Base-by-base conservation (phyloP, 2,797 vertebrate species). In the Microhierax caerulescens region DNA sequence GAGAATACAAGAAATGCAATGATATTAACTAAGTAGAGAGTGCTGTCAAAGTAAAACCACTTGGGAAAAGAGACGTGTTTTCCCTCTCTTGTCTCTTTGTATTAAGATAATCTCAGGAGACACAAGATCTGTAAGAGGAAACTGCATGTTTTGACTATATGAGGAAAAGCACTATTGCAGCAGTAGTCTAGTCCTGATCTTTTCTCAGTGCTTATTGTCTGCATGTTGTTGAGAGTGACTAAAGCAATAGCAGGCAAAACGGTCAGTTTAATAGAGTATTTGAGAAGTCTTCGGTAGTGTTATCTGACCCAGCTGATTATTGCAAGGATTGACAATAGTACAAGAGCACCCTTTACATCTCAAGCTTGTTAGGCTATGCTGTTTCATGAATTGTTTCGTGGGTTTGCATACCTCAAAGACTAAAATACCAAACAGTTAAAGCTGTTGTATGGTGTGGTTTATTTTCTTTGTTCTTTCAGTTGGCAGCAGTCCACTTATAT, bases 21-120 rank as follows among this genome's bases (percentile, higher is more conserved):
- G 39, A 48, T 45, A 76, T 19, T 79, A 50, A 59, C 69, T 68
- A 45, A 78, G 56, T 30, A 88, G 34, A 51, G 95, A 86, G 28
- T 61, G 19, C 25, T 93, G 76, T 69, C 73, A 86, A 76, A 84
- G 39, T 69, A 47, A 95, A 97, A 73, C 47, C 90, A 51, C 27
- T 12, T 80, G 73, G 61, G 72, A 69, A 53, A 84, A 79, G 39
- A 78, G 30, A 20, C 18, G 41, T 69, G 10, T 79, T 88, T 90
- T 90, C 47, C 47, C 23, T 51, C 69, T 51, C 57, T 80, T 77
- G 10, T 72, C 28, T 48, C 22, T 73, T 57, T 72, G 16, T 36
- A 6, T 59, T 78, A 12, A 7, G 41, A 41, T 54, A 81, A 65
- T 73, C 90, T 95, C 70, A 30, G 43, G 85, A 88, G 69, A 63